Conservation (phyloP, 2,888 invertebrate genomes). For the Mesorhabditis spiculigera region DNA sequence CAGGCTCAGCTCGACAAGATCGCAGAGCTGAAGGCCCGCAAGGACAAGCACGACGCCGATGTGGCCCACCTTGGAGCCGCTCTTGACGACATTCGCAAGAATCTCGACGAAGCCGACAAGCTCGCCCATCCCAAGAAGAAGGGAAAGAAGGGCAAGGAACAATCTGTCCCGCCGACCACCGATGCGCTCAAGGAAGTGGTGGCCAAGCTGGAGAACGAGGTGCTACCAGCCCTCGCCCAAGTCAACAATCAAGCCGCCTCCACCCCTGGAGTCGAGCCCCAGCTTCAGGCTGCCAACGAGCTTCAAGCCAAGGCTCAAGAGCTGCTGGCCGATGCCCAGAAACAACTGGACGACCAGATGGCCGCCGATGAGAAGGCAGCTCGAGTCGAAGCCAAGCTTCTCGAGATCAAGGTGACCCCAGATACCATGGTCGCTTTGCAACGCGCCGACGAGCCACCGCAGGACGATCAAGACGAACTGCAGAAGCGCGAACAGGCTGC, state of each 20-base stretch:
- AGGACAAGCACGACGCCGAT: constrained; percentile 21
- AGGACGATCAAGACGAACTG: neutral
- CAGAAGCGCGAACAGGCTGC: constrained; percentile 8
- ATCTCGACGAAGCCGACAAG: constrained; percentile 23
- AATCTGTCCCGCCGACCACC: constrained; percentile 3
- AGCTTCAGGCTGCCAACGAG: neutral
- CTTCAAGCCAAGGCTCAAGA: neutral
- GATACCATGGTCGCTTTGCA: neutral
- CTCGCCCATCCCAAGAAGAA: constrained; percentile 20
- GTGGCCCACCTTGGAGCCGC: constrained; percentile 20
- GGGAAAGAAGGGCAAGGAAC: constrained; percentile 24
- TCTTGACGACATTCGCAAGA: constrained; percentile 16
- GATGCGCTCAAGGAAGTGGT: constrained; percentile 16
- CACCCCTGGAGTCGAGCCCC: neutral
- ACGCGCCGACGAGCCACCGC: neutral
- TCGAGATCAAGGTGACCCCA: constrained; percentile 15
- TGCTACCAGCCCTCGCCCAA: constrained; percentile 8
- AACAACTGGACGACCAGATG: neutral
- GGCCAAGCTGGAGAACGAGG: constrained; percentile 19
- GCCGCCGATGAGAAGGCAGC: constrained; percentile 5
- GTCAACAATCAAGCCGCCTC: neutral
- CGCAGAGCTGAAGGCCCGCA: constrained; percentile 18
- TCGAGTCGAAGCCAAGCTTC: constrained; percentile 11
- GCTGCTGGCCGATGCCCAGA: neutral
- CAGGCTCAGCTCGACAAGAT: constrained; percentile 17